A percentile compares a stretch with the other conserved stretches of the same genome.
Evolutionary conservation across 2,888 invertebrate genomes (phyloP).

Genomic region (Carpatolechia fugitivella): DNA sequence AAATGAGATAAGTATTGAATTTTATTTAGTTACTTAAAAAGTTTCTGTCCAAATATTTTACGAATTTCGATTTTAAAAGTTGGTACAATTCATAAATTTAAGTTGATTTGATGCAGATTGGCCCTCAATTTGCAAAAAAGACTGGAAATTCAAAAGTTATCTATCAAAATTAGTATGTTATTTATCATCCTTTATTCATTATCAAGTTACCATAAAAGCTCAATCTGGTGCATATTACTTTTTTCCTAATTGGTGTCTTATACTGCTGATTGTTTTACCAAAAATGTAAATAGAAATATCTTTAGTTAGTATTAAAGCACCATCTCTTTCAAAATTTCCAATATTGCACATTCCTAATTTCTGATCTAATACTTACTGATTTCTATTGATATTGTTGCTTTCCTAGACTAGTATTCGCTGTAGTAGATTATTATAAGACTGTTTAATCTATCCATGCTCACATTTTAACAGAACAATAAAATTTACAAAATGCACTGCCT

Average conservation of each 20-base stretch:
- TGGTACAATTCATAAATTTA: not conserved
- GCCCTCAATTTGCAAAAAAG: not conserved
- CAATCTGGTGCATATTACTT: slow-evolving; percentile 12
- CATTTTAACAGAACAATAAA: slow-evolving; percentile 7
- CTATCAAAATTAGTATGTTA: too few relatives aligned
- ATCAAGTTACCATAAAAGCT: slow-evolving; percentile 21
- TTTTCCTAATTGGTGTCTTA: not conserved
- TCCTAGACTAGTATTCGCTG: not conserved
- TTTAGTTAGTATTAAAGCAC: slow-evolving; percentile 48
- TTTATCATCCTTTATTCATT: not conserved
- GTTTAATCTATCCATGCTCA: slow-evolving; percentile 3
- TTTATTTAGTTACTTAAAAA: slow-evolving; percentile 45
- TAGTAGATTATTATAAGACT: slow-evolving; percentile 17
- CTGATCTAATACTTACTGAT: slow-evolving; percentile 2
- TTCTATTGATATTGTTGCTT: not conserved
- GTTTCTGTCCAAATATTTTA: slow-evolving; percentile 47
- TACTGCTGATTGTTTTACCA: slow-evolving; percentile 43
- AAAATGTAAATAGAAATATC: slow-evolving; percentile 58
- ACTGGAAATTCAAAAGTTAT: too few relatives aligned
- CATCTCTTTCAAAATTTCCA: slow-evolving; percentile 23
- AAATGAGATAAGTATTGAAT: slow-evolving; percentile 12
- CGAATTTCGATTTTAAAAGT: slow-evolving; percentile 17
- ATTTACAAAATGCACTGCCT: slow-evolving; percentile 11
- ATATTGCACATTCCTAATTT: slow-evolving; percentile 16
- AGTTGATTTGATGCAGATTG: not conserved